Base-by-base conservation (phyloP, 2,888 invertebrate species). In the Hypena proboscidalis region DNA sequence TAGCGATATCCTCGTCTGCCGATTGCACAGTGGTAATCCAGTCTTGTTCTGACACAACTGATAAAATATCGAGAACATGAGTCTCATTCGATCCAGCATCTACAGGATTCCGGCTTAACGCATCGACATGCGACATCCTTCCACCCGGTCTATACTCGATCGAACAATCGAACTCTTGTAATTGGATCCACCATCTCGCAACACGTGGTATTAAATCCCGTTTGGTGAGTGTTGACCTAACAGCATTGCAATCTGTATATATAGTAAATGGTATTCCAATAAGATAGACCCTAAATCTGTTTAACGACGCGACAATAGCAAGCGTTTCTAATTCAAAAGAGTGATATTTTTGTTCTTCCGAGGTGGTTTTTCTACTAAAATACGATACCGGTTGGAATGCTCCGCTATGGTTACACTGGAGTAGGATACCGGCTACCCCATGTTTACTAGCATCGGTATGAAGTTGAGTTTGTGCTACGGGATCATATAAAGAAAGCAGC, bases 121-220 rank as follows among this genome's bases (percentile, higher is more conserved):
- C 69, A 37, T 74, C 73, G 0, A 58, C 68, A 19, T 73, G 67
- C 1, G 32, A 10, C 66, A 73, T 70, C 0, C 34, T 13, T 0
- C 25, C 14, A 0, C 61, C 66, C 1, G 63, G 46, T 7, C 72
- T 36, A 48, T 74, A 72, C 42, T 69, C 57, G 3, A 74, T 58
- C 1, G 4, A 29, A 31, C 56, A 74, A 30, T 74, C 58, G 10
- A 54, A 77, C 5, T 70, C 66, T 14, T 67, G 53, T 0, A 76
- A n/a, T 20, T 60, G 47, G n/a, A 75, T 13, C 26, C 69, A 67
- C 74, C 71, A 77, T 5, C 69, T 37, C 2, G 72, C 66, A 4
- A 74, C 55, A 38, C 64, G 49, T 0, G 69, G 52, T 2, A 40
- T 23, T 5, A 46, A 1, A 4, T 46, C 46, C 0, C 40, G 3